phyloP scores from a whole-genome alignment of 2,113 vertebrate genomes.

The Pitta sordida region DNA sequence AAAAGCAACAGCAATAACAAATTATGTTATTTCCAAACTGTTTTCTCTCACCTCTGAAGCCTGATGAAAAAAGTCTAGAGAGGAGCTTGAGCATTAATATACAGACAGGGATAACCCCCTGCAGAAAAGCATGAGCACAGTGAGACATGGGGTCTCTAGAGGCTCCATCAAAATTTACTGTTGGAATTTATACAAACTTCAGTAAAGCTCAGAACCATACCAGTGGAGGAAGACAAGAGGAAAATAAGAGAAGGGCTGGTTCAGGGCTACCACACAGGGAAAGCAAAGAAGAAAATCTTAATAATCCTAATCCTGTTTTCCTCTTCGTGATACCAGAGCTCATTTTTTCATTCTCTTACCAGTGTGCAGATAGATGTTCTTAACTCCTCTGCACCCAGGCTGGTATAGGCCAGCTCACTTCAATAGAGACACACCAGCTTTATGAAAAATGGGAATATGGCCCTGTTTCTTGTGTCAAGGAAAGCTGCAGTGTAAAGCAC shows the following conservation, averaged over 20 bases:
- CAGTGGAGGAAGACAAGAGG: neutral
- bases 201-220: neutral
- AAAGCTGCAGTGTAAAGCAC: neutral
- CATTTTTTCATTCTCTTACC: neutral
- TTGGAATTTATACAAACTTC: neutral
- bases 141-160: neutral
- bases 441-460: neutral
- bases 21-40: neutral
- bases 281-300: neutral
- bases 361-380: neutral
- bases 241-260: neutral
- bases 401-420: neutral
- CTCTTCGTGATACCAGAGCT: neutral
- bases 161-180: neutral
- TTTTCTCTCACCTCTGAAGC: neutral
- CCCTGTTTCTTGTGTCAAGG: neutral
- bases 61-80: neutral
- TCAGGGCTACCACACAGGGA: neutral
- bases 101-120: neutral
- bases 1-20: neutral
- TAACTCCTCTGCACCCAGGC: neutral
- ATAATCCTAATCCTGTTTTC: no score
- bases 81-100: neutral
- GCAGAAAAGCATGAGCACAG: neutral
- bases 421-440: neutral